These are phyloP conservation scores for Xestoiulus laeticollis DNA, from an alignment of 2,888 invertebrate genomes.

Conservation along the genomic window DNA sequence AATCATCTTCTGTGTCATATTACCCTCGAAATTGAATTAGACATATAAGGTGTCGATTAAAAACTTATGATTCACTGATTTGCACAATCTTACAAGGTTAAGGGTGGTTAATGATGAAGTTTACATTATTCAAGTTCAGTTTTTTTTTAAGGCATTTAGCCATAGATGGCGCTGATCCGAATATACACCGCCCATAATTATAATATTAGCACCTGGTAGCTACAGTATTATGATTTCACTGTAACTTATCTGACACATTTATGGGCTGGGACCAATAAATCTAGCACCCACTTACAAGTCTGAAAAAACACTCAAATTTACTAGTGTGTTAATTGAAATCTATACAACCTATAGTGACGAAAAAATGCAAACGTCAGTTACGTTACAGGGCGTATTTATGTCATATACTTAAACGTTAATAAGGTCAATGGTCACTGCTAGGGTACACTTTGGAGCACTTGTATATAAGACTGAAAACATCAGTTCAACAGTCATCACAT, in stretches of 20 bases:
- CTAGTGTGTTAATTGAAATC: background rate
- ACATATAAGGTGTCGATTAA: slow-evolving; percentile 23
- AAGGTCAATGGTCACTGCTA: too few species aligned
- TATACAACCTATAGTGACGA: background rate
- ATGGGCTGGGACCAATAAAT: background rate
- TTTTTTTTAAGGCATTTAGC: too few species aligned
- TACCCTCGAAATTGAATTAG: background rate
- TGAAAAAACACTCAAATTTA: background rate
- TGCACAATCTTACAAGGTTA: background rate
- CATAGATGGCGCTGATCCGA: background rate
- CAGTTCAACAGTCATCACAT: too few species aligned
- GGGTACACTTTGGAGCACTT: too few species aligned
- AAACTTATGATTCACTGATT: background rate
- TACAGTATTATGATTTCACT: background rate
- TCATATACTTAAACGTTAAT: too few species aligned
- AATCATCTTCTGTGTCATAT: background rate
- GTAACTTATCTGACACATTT: slow-evolving; percentile 1
- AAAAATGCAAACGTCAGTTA: background rate
- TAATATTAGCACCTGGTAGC: background rate
- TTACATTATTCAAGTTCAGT: background rate
- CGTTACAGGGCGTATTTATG: background rate
- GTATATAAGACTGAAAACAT: too few species aligned
- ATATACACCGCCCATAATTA: background rate
- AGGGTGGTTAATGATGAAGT: background rate
- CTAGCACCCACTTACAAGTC: background rate